A percentile compares a stretch with the other conserved stretches of the same genome.
Conservation (phyloP, 1,140 invertebrate species). For the Pomacea maculata region DNA sequence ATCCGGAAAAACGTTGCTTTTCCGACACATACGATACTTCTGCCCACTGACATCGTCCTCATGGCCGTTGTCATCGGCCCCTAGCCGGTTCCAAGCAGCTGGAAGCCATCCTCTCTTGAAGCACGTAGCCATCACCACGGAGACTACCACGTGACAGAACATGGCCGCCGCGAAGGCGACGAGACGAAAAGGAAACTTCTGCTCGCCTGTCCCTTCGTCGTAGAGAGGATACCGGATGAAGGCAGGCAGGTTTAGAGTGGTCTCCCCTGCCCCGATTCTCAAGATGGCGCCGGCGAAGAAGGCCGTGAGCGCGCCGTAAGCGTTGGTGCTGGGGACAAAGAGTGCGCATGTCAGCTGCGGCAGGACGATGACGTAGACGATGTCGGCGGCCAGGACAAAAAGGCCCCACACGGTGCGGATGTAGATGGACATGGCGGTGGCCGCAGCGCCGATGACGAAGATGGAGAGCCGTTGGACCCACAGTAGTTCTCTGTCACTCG, state of each 20-base stretch:
- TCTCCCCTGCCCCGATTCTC: constrained; percentile 52
- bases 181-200: constrained; percentile 57
- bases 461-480: constrained; percentile 48
- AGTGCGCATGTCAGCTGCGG: constrained; percentile 55
- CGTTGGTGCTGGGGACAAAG: constrained; percentile 48
- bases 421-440: constrained; percentile 50
- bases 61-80: too few species aligned
- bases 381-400: constrained; percentile 59
- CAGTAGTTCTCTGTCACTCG: constrained; percentile 45
- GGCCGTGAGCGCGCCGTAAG: constrained; percentile 47
- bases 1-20: too few species aligned
- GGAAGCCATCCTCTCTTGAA: too few species aligned
- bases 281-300: constrained; percentile 41
- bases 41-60: too few species aligned
- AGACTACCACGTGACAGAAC: constrained; percentile 25
- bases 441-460: constrained; percentile 41
- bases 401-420: constrained; percentile 53
- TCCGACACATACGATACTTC: too few species aligned
- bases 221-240: constrained; percentile 57
- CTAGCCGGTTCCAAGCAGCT: too few species aligned
- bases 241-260: constrained; percentile 38
- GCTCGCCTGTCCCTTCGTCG: constrained; percentile 31
- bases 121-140: too few species aligned
- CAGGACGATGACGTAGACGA: constrained; percentile 57
- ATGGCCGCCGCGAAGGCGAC: constrained; percentile 53